These are phyloP conservation scores for Bombus sibiricus DNA, from an alignment of 1,140 invertebrate genomes.

Conservation along the genomic window DNA sequence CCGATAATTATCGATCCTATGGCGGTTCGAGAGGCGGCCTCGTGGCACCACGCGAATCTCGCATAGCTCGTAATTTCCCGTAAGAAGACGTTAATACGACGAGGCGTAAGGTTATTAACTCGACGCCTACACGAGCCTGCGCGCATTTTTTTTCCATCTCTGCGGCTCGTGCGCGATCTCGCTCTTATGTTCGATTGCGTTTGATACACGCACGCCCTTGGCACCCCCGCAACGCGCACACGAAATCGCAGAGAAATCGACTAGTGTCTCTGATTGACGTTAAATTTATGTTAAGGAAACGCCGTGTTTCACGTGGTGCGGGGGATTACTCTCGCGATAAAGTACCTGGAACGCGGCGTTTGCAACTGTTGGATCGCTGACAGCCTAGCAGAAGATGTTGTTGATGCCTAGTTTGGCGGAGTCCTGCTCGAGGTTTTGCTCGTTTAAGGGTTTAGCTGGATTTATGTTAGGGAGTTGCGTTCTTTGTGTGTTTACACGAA, in stretches of 20 bases:
- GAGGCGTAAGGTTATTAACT: slow-evolving; percentile 57
- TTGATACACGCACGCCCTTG: neutral
- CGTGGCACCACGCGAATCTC: slow-evolving; percentile 24
- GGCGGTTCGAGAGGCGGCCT: neutral
- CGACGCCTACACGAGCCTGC: slow-evolving; percentile 27
- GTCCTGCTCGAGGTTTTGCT: neutral
- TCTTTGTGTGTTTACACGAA: neutral
- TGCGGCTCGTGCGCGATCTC: neutral
- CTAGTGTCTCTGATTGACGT: slow-evolving; percentile 10
- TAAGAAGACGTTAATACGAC: slow-evolving; percentile 53
- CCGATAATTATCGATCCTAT: slow-evolving; percentile 38
- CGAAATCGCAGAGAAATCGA: slow-evolving; percentile 2
- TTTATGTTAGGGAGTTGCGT: neutral
- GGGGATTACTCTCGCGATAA: neutral
- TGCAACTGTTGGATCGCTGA: neutral
- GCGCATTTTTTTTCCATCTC: slow-evolving; percentile 5
- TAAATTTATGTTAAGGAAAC: slow-evolving; percentile 6
- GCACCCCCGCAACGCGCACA: neutral
- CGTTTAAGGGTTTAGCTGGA: neutral
- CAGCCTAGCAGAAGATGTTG: neutral
- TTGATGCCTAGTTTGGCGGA: neutral
- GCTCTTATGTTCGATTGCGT: neutral
- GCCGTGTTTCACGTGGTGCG: neutral
- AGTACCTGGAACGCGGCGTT: neutral
- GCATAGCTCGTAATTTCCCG: slow-evolving; percentile 39